phyloP scores from a whole-genome alignment of 2,113 vertebrate species.

The Sorex araneus region DNA sequence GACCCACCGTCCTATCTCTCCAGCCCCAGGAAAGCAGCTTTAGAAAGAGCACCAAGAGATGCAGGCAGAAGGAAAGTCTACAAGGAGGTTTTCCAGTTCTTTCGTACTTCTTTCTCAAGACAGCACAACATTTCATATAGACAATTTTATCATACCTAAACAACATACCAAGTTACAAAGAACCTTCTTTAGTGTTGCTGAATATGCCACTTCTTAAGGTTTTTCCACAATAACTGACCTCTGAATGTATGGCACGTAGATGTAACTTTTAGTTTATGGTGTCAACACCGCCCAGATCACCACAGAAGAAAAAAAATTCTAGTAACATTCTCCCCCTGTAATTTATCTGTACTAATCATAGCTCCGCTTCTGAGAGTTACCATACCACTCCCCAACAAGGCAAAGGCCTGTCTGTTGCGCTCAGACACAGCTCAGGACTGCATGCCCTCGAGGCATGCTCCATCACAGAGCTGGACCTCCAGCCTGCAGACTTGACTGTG shows the following conservation, averaged over 20 bases:
- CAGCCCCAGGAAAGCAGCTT: background rate
- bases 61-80: background rate
- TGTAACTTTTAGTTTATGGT: background rate
- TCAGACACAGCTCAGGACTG: background rate
- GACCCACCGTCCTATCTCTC: too few relatives aligned
- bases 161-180: background rate
- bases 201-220: background rate
- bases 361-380: background rate
- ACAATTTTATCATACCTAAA: background rate
- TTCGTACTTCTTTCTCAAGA: conserved; percentile 25
- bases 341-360: background rate
- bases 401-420: background rate
- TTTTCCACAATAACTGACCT: background rate
- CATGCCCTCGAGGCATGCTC: too few relatives aligned
- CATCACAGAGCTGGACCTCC: too few relatives aligned
- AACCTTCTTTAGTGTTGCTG: background rate
- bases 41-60: background rate
- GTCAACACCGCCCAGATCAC: background rate
- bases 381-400: conserved; percentile 43
- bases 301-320: background rate
- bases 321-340: background rate
- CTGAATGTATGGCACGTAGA: background rate
- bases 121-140: background rate
- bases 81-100: background rate
- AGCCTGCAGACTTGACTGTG: background rate